A percentile compares a stretch with the other conserved stretches of the same genome.
These are phyloP conservation scores for Elegia similella DNA, from an alignment of 2,888 invertebrate genomes.

Conservation along the genomic window DNA sequence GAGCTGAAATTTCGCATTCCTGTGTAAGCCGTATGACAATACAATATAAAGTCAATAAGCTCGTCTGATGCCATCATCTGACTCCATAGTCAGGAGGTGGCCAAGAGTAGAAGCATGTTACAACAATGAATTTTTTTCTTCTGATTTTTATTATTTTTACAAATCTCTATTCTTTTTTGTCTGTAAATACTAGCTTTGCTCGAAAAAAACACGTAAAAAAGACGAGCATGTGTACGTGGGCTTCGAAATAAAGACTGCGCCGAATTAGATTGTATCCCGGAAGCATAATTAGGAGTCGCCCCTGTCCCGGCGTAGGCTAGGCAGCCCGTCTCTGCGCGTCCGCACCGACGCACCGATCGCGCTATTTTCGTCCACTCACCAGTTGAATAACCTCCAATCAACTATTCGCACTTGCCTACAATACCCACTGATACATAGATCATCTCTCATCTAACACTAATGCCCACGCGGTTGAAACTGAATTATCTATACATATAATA, in stretches of 20 bases:
- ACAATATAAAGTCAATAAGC: no score
- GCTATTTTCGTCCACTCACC: constrained; percentile 74
- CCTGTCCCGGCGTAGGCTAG: constrained; percentile 42
- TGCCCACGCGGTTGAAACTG: constrained; percentile 33
- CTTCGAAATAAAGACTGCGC: constrained; percentile 36
- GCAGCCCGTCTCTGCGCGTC: constrained; percentile 30
- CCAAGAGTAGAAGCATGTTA: no score
- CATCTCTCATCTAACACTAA: constrained; percentile 36
- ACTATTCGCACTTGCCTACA: constrained; percentile 76
- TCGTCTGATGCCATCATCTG: no score
- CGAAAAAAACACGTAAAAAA: constrained; percentile 7
- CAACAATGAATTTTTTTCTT: no score
- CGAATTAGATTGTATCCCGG: constrained; percentile 60
- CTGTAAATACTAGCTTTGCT: no score
- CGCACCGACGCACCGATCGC: constrained; percentile 59
- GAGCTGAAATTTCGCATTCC: no score
- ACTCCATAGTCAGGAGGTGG: no score
- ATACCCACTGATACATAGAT: constrained; percentile 47
- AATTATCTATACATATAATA: not conserved
- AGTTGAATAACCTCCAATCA: constrained; percentile 82
- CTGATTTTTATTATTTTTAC: no score
- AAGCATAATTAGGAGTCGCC: constrained; percentile 46
- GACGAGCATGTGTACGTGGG: constrained; percentile 22
- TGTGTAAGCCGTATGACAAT: no score
- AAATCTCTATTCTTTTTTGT: no score